Evolutionary conservation across 1,140 invertebrate species (phyloP).

Genomic region (Drosophila setifemur): DNA sequence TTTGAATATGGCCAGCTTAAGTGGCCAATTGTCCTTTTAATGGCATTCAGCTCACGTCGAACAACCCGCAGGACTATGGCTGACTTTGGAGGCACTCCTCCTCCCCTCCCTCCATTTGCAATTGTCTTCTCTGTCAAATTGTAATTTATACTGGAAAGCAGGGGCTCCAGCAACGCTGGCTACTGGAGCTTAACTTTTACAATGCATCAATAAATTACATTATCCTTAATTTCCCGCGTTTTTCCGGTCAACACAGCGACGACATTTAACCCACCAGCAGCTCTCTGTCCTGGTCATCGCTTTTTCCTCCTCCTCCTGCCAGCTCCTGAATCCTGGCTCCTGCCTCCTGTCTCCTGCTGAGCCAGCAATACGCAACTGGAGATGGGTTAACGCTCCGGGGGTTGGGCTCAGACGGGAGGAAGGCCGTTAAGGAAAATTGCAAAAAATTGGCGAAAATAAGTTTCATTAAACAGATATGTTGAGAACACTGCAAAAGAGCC

Average conservation of each 20-base stretch:
- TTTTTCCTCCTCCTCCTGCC: constrained; percentile 46
- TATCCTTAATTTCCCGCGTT: constrained; percentile 78
- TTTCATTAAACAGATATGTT: constrained; percentile 29
- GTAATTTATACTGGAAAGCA: constrained; percentile 70
- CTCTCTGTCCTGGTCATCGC: constrained; percentile 5
- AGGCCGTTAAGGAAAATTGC: constrained; percentile 2
- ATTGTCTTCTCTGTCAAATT: constrained; percentile 52
- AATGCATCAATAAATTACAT: constrained; percentile 78
- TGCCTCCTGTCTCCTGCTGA: constrained; percentile 59
- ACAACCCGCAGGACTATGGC: constrained; percentile 26
- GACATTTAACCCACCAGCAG: constrained; percentile 72
- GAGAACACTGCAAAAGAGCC: not conserved
- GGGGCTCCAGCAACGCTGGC: constrained; percentile 15
- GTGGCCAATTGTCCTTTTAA: constrained; percentile 60
- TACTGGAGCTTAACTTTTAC: constrained; percentile 74
- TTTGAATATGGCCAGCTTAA: constrained; percentile 29
- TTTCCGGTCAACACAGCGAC: constrained; percentile 68
- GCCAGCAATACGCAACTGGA: constrained; percentile 37
- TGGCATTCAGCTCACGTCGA: constrained; percentile 37
- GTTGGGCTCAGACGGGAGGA: not conserved
- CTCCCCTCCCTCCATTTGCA: not conserved
- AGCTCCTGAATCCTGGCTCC: no score
- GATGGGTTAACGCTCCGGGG: not conserved
- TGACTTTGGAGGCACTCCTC: not conserved
- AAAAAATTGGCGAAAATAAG: constrained; percentile 34